These are phyloP conservation scores for Cheilosia variabilis DNA, from an alignment of 2,888 invertebrate genomes.

Conservation along the genomic window DNA sequence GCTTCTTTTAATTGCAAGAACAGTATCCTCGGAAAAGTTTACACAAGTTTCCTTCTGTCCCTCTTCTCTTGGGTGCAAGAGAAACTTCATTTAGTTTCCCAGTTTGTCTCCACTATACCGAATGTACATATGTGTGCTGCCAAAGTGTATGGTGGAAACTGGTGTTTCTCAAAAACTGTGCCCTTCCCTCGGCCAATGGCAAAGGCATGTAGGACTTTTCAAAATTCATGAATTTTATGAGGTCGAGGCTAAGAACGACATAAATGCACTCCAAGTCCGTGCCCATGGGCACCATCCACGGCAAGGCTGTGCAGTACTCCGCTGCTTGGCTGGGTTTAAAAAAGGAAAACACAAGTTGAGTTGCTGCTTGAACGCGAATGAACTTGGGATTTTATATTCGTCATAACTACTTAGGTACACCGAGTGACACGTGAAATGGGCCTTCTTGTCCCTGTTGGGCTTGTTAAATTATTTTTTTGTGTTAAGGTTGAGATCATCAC, in stretches of 20 bases:
- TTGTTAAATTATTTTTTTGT: not conserved
- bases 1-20: too few species aligned
- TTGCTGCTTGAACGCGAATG: conserved; percentile 5
- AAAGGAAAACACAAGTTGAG: not conserved
- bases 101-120: conserved; percentile 30
- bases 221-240: conserved; percentile 44
- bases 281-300: not conserved
- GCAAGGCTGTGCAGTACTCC: conserved; percentile 23
- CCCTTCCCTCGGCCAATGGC: conserved; percentile 24
- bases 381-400: conserved; percentile 8
- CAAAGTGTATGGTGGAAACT: conserved; percentile 18
- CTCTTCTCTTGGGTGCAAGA: conserved; percentile 15
- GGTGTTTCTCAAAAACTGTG: not conserved
- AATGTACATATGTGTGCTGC: conserved; percentile 9
- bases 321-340: conserved; percentile 32
- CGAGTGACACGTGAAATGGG: conserved; percentile 8
- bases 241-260: conserved; percentile 44
- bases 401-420: not conserved
- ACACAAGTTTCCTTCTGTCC: conserved; percentile 30
- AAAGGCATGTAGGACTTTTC: conserved; percentile 33
- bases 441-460: not conserved
- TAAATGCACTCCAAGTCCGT: not conserved
- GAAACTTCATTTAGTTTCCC: conserved; percentile 42
- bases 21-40: conserved; percentile 38
- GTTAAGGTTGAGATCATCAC: conserved; percentile 24